phyloP scores from a whole-genome alignment of 2,888 invertebrate species.

The Conistra vaccinii region DNA sequence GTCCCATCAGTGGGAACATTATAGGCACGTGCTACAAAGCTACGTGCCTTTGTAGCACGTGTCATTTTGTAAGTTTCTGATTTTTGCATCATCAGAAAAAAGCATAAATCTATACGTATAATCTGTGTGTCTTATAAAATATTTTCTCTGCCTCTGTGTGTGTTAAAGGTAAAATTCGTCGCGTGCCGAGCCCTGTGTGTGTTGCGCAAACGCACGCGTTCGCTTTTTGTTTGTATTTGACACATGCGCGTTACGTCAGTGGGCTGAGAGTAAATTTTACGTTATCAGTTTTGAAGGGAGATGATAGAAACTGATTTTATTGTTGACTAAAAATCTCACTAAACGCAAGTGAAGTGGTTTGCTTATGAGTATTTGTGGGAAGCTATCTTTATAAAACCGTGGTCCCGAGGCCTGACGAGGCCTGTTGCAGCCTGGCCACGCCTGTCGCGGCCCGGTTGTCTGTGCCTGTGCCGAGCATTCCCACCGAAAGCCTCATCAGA shows the following conservation, averaged over 20 bases:
- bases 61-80: too few relatives aligned
- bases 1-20: too few relatives aligned
- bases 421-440: too few relatives aligned
- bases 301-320: not conserved
- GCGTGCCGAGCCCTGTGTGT: slow-evolving; percentile 63
- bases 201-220: slow-evolving; percentile 62
- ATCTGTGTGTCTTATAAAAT: not conserved
- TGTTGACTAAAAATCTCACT: not conserved
- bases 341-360: not conserved
- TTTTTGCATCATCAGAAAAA: too few relatives aligned
- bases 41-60: too few relatives aligned
- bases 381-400: not conserved
- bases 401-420: too few relatives aligned
- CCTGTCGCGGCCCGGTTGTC: too few relatives aligned
- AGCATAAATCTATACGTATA: too few relatives aligned
- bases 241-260: slow-evolving; percentile 63
- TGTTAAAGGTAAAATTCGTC: slow-evolving; percentile 49
- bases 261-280: not conserved
- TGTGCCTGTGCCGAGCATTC: too few relatives aligned
- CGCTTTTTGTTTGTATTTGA: slow-evolving; percentile 73
- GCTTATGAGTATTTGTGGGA: not conserved
- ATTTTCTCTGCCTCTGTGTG: not conserved
- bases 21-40: too few relatives aligned
- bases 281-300: slow-evolving; percentile 31
- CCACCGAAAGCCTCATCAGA: too few relatives aligned